A percentile compares a stretch with the other conserved stretches of the same genome.
Conservation (phyloP, 2,113 vertebrate species). For the Spea bombifrons region DNA sequence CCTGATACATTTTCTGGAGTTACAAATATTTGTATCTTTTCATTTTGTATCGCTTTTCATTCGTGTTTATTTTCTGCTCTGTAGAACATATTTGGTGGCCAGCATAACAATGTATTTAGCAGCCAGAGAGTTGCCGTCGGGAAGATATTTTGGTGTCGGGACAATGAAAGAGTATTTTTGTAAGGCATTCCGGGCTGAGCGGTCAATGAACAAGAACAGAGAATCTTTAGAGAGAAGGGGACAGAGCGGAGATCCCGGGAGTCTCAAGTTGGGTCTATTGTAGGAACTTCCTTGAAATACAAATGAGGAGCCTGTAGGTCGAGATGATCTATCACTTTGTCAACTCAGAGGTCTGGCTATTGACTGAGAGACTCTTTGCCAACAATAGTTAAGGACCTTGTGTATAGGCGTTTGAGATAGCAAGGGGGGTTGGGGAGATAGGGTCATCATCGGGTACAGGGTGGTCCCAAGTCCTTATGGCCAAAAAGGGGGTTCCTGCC, state of each 20-base stretch:
- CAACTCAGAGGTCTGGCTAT: neutral
- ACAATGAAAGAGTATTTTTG: constrained; percentile 3
- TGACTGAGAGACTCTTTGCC: neutral
- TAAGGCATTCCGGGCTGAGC: neutral
- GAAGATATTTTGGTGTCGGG: constrained; percentile 2
- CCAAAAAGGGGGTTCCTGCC: no score
- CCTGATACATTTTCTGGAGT: no score
- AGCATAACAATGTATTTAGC: neutral
- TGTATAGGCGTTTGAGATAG: no score
- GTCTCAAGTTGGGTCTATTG: neutral
- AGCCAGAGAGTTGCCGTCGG: neutral
- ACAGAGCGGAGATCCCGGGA: neutral
- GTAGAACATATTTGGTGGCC: constrained; percentile 1
- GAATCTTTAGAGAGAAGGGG: no score
- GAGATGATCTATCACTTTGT: neutral
- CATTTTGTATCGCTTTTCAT: neutral
- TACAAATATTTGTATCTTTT: neutral
- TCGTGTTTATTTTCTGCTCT: neutral
- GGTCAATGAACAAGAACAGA: neutral
- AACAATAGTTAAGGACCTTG: neutral
- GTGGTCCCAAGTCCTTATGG: no score
- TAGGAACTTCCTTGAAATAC: neutral
- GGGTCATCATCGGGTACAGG: no score
- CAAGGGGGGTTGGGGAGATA: no score
- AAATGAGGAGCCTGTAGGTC: neutral